Conservation (phyloP, 2,797 vertebrate genomes). For the Sternotherus odoratus region DNA sequence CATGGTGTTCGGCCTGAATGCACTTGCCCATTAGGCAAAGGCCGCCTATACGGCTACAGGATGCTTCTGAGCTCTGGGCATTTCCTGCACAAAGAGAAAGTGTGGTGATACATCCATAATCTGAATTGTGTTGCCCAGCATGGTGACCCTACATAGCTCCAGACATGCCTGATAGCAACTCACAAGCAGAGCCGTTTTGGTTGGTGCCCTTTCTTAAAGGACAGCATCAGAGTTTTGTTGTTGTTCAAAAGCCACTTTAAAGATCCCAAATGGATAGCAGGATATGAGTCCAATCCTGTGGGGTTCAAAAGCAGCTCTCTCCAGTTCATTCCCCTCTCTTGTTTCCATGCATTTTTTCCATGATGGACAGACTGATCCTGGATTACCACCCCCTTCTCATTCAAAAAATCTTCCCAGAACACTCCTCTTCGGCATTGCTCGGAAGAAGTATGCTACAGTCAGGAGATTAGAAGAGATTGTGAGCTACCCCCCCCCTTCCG, state of each 20-base stretch:
- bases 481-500: background rate
- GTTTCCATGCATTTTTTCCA: background rate
- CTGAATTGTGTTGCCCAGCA: background rate
- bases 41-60: background rate
- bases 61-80: background rate
- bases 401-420: background rate
- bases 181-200: accelerated
- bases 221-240: background rate
- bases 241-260: background rate
- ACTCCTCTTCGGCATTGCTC: too few relatives aligned
- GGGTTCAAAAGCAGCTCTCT: background rate
- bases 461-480: background rate
- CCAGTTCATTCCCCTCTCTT: background rate
- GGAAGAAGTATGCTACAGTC: too few relatives aligned
- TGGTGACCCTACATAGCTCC: accelerated
- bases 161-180: accelerated
- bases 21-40: slow-evolving; percentile 48
- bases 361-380: background rate
- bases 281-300: background rate
- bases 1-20: background rate
- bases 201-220: background rate
- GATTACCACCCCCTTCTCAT: background rate
- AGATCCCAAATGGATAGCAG: background rate
- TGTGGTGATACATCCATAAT: background rate
- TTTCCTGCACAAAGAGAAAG: slow-evolving; percentile 34